Percentiles rank a stretch among this genome's conserved stretches.
Evolutionary conservation across 2,797 vertebrate species (phyloP).

Genomic region (Passerculus sandwichensis): DNA sequence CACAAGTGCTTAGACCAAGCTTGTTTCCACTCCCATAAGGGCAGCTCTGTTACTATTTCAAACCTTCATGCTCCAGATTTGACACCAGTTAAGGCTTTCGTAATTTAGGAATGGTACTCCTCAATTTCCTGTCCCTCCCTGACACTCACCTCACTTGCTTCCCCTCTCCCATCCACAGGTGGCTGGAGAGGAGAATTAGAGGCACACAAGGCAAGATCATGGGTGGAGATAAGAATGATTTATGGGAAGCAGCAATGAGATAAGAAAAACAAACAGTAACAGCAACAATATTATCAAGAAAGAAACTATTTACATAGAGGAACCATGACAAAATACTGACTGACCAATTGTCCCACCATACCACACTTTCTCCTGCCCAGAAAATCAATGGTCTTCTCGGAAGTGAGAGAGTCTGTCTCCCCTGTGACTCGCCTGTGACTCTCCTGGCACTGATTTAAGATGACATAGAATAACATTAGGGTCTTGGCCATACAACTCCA

Average conservation of each 20-base stretch:
- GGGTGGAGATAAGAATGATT: neutral
- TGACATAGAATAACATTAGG: neutral
- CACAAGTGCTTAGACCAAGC: neutral
- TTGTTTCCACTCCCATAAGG: fast-evolving
- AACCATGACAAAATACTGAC: too few species aligned
- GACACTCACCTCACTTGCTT: too few species aligned
- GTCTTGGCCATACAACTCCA: neutral
- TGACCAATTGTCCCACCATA: too few species aligned
- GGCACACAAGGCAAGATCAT: neutral
- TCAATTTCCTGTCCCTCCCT: too few species aligned
- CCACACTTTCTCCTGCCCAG: neutral
- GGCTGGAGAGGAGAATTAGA: neutral
- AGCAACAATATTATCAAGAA: neutral
- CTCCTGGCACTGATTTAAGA: neutral
- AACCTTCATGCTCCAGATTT: too few species aligned
- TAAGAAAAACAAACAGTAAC: neutral
- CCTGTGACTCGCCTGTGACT: neutral
- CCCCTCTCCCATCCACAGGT: too few species aligned
- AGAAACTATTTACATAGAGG: neutral
- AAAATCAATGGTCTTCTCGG: fast-evolving
- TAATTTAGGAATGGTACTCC: neutral
- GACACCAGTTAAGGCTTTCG: fast-evolving
- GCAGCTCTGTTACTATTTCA: neutral
- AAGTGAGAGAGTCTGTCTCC: neutral
- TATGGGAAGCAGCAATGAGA: neutral